These are phyloP conservation scores for Onychomys torridus DNA, from an alignment of 2,797 vertebrate genomes.

Conservation along the genomic window DNA sequence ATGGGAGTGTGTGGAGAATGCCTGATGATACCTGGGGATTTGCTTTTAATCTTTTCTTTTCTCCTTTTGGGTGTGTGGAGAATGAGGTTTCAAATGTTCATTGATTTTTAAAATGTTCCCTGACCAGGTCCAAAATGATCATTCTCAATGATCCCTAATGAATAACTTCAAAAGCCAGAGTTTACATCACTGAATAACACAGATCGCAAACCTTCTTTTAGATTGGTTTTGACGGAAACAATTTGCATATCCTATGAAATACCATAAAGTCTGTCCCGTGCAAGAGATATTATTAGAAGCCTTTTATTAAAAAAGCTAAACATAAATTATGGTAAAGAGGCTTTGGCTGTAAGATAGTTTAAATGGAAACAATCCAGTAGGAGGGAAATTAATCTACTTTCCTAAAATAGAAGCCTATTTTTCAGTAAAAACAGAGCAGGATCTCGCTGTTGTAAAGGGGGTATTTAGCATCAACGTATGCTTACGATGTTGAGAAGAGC, in stretches of 20 bases:
- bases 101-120: slow-evolving; percentile 73
- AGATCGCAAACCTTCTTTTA: slow-evolving; percentile 56
- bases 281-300: slow-evolving; percentile 55
- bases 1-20: slow-evolving; percentile 59
- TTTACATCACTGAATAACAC: slow-evolving; percentile 39
- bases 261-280: slow-evolving; percentile 49
- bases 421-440: slow-evolving; percentile 40
- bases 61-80: slow-evolving; percentile 24
- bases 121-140: slow-evolving; percentile 67
- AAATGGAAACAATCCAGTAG: slow-evolving; percentile 58
- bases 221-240: slow-evolving; percentile 62
- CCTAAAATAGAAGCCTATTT: slow-evolving; percentile 57
- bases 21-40: slow-evolving; percentile 60
- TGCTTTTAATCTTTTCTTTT: slow-evolving; percentile 48
- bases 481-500: not conserved
- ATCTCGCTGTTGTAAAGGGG: not conserved
- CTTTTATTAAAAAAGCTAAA: slow-evolving; percentile 69
- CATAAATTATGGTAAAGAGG: slow-evolving; percentile 59
- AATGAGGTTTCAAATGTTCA: slow-evolving; percentile 55
- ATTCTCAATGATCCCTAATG: slow-evolving; percentile 71
- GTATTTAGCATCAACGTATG: slow-evolving; percentile 33
- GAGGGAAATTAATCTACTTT: slow-evolving; percentile 59
- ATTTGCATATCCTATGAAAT: slow-evolving; percentile 55
- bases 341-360: slow-evolving; percentile 53
- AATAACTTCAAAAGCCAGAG: slow-evolving; percentile 65